Evolutionary conservation across 2,888 invertebrate genomes (phyloP), one percentile per base, ranked within the genome.

Genomic region (Blastobasis adustella): DNA sequence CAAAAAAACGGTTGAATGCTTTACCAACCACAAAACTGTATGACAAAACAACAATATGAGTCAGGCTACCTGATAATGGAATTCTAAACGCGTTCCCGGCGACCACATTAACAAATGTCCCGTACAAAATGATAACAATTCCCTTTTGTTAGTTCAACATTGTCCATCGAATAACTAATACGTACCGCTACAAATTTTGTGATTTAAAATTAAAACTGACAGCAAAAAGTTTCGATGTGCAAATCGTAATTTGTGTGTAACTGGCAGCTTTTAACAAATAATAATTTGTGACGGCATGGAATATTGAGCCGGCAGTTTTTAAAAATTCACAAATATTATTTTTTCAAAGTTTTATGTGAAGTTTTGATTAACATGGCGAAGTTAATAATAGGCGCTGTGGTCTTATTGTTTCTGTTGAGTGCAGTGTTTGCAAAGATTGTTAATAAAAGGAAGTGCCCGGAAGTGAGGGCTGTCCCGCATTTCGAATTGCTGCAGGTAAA

Each of bases 401-500:
- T 78, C 50, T 58, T 71, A 50, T 49, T 73, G 43, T 40, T 23
- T 23, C 23, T 73, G 6, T 52, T 70, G 2, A 57, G 61, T 60
- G 54, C 60, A 42, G 64, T 64, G 50, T 61, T 64, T 37, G 72
- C 70, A 41, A 82, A 70, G 62, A 83, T 86, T 60, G 79, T 90
- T 43, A 91, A 93, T 65, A 93, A 93, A 73, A 91, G 92, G 66
- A 92, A 93, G 73, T 94, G 94, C 66, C 94, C 94, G 0, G 90
- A 91, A 90, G 96, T 96, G 57, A 93, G 93, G 75, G 94, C 94
- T 10, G 92, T 93, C 49, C 90, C 92, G 45, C 94, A 95, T 83
- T 95, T 96, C 70, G 93, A 95, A 85, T 85, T 96, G 62, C 89
- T 93, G 59, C 90, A 92, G 83, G 95, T 94, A 55, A 58, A 75